Percentiles rank a stretch among this genome's conserved stretches.
These are phyloP conservation scores for Microtus pennsylvanicus DNA, from an alignment of 2,113 vertebrate genomes.

Conservation along the genomic window DNA sequence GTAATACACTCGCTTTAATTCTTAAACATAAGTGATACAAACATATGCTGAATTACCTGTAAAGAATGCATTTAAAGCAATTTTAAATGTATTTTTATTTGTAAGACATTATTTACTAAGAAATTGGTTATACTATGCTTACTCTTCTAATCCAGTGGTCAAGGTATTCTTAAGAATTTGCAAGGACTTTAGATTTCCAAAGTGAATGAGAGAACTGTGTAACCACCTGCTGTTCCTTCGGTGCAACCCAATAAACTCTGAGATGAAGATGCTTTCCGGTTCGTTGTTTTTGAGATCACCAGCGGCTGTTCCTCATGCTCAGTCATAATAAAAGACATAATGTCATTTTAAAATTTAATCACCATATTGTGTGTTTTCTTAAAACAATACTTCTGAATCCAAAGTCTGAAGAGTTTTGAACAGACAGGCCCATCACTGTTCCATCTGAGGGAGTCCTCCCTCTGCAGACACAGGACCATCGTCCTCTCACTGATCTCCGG, in stretches of 20 bases:
- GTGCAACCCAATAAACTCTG: slow-evolving; percentile 86
- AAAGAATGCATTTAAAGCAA: slow-evolving; percentile 79
- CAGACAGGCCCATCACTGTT: too few relatives aligned
- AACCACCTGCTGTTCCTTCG: slow-evolving; percentile 87
- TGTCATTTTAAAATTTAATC: slow-evolving; percentile 50
- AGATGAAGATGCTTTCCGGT: slow-evolving; percentile 81
- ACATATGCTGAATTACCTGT: slow-evolving; percentile 73
- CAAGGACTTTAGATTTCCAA: slow-evolving; percentile 79
- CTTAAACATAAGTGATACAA: slow-evolving; percentile 74
- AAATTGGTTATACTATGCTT: slow-evolving; percentile 67
- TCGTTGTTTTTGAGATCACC: slow-evolving; percentile 77
- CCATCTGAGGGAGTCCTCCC: too few relatives aligned
- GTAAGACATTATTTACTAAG: slow-evolving; percentile 75
- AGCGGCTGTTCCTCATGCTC: slow-evolving; percentile 69
- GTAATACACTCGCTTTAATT: slow-evolving; percentile 82
- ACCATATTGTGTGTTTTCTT: slow-evolving; percentile 23
- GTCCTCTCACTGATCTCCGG: slow-evolving; percentile 6
- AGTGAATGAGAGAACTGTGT: slow-evolving; percentile 80
- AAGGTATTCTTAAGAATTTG: slow-evolving; percentile 80
- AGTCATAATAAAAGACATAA: slow-evolving; percentile 64
- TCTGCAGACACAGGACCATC: neutral
- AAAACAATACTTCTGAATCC: neutral
- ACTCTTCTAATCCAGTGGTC: slow-evolving; percentile 72
- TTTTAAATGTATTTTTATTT: slow-evolving; percentile 81
- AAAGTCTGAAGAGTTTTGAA: slow-evolving; percentile 27